phyloP scores from a whole-genome alignment of 2,888 invertebrate species.

The Gibbula magus region DNA sequence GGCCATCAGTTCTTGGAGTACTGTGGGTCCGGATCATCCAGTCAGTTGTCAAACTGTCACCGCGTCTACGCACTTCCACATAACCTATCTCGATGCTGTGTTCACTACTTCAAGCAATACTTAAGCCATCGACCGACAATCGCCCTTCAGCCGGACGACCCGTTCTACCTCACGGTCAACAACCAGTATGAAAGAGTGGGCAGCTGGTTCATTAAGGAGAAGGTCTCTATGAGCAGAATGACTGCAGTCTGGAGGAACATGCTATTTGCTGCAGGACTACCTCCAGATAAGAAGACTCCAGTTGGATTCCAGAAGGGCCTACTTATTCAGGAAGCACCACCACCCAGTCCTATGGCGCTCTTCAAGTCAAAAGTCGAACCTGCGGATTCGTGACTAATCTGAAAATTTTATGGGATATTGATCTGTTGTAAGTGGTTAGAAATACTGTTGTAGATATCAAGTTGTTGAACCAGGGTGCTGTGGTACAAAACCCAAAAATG shows the following conservation, averaged over 20 bases:
- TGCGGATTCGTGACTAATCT: no score
- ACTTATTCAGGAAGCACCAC: background rate
- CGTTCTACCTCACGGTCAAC: conserved; percentile 12
- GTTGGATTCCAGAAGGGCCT: background rate
- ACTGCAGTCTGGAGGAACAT: background rate
- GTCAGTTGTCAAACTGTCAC: background rate
- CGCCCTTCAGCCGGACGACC: conserved; percentile 16
- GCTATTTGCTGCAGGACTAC: conserved; percentile 3
- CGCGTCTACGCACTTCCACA: conserved; percentile 9
- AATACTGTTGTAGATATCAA: no score
- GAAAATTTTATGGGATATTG: no score
- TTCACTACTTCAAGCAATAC: conserved; percentile 9
- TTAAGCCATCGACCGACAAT: conserved; percentile 6
- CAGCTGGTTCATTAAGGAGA: conserved; percentile 5
- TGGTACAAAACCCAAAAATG: no score
- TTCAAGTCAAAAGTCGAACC: no score
- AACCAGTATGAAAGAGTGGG: conserved; percentile 6
- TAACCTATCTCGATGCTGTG: background rate
- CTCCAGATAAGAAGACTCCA: conserved; percentile 1
- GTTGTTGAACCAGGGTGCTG: no score
- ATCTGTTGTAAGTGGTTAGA: no score
- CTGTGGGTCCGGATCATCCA: background rate
- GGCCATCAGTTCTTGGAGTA: conserved; percentile 3
- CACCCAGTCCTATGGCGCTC: background rate
- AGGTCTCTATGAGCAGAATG: conserved; percentile 16